Evolutionary conservation across 2,888 invertebrate species (phyloP).

Genomic region (Junonia oenone): DNA sequence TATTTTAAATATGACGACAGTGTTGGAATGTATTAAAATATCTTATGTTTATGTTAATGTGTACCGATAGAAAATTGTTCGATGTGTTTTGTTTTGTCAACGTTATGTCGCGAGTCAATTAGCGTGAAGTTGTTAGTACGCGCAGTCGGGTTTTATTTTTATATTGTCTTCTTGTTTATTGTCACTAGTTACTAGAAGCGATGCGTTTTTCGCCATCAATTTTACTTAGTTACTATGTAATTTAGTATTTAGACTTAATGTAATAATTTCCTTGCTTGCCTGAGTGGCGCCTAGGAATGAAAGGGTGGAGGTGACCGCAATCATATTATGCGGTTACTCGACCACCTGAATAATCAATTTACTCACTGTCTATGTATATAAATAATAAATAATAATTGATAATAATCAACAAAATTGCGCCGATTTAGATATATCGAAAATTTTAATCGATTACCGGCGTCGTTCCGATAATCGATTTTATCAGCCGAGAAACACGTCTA

Average conservation of each 20-base stretch:
- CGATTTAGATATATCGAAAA: not conserved
- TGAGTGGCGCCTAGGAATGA: slow-evolving; percentile 21
- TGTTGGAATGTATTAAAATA: not conserved
- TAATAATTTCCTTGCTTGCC: slow-evolving; percentile 25
- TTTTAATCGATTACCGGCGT: not conserved
- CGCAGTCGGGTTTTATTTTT: slow-evolving; percentile 13
- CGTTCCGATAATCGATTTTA: not conserved
- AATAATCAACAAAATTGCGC: not conserved
- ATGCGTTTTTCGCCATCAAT: slow-evolving; percentile 17
- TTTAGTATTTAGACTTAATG: slow-evolving; percentile 29
- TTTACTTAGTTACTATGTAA: slow-evolving; percentile 26
- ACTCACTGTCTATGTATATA: slow-evolving; percentile 22
- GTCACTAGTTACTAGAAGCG: slow-evolving; percentile 18
- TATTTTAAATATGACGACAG: not conserved
- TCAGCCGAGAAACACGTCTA: slow-evolving; percentile 2
- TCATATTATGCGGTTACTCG: slow-evolving; percentile 15
- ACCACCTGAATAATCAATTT: slow-evolving; percentile 13
- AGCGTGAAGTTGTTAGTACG: not conserved
- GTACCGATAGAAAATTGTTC: not conserved
- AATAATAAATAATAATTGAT: not conserved
- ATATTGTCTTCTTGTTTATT: slow-evolving; percentile 4
- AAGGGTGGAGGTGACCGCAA: slow-evolving; percentile 5
- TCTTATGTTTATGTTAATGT: not conserved
- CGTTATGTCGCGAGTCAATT: not conserved
- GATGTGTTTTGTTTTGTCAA: not conserved